Evolutionary conservation across 1,140 invertebrate genomes (phyloP), one percentile per base, ranked within the genome.

Genomic region (Paralvinella palmiformis): DNA sequence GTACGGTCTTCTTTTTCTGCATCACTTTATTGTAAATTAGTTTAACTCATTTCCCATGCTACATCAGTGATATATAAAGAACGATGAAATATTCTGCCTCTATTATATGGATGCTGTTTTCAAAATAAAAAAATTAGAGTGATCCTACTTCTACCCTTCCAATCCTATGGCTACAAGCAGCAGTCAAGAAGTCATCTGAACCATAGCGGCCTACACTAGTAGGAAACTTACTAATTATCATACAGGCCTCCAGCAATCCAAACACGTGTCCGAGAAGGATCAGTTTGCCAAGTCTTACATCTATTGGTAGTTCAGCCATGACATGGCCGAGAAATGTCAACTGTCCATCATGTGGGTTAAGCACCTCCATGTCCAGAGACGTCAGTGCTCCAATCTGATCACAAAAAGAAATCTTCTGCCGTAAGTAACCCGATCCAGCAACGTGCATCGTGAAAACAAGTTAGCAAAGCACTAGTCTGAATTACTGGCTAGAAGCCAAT

Each of bases 201-300:
- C n/a, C n/a, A n/a, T n/a, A n/a, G n/a, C n/a, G n/a, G n/a, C n/a
- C n/a, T n/a, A n/a, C n/a, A n/a, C n/a, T n/a, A n/a, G n/a, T n/a
- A n/a, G n/a, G n/a, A n/a, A 69, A n/a, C 67, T 81, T 77, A 91
- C 90, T 92, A 75, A 97, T 96, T 59, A 94, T 89, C 35, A 97
- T 86, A 10, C 87, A 82, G 66, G 96, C 93, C 31, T 91, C 86
- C 0, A 96, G 75, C 37, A 91, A 85, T 61, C 89, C 91, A 73
- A 91, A 96, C 17, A 91, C 86, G 76, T 94, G 87, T 1, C 94
- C 94, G 0, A 97, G 79, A 44, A 93, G 82, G 41, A 98, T 90
- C 0, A 98, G 80, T 73, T 94, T 94, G 13, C 89, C 85, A 3
- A 94, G 74, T 45, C 85, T 84, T 15, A 94, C 86, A 73, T 95